Base-by-base conservation (phyloP, 2,797 vertebrate genomes). In the Platyrinchus mystaceus region DNA sequence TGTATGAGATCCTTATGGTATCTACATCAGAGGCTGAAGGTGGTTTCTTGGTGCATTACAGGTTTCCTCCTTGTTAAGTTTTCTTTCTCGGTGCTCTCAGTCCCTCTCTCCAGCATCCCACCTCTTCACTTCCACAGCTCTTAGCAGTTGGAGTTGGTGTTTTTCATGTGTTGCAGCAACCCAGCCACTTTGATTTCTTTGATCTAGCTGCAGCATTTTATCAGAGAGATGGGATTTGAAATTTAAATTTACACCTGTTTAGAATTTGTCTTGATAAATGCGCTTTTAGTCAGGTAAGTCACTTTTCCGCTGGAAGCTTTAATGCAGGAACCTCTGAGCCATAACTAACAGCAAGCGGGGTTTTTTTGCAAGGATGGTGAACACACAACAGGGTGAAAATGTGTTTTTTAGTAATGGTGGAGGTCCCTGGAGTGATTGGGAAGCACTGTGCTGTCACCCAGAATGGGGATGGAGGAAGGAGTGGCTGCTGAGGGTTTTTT, bases 1-100 rank as follows among this genome's bases (percentile, higher is more conserved):
- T 19, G 0, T 5, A 5, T 1, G 9, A 69, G 34, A 24, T 66
- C 44, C 30, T 71, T 15, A 2, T 0, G 2, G 21, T 34, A 3
- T 34, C 55, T 47, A 1, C 44, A 63, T 2, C 34, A 37, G 41
- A 64, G 67, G 26, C 37, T 77, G 64, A 6, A 32, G 36, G 62
- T 63, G 49, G 1, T 43, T 70, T 67, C 23, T 28, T 39, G 20
- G 10, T 10, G 32, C 15, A 28, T 74, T 56, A 15, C 46, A 58
- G 50, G 17, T 66, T 47, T 83, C 28, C 11, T 88, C 5, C 30
- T 24, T 20, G 17, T 30, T 22, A 56, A 27, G 24, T 50, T 85
- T 85, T 62, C 19, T 19, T 68, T 46, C 58, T 87, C 58, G 32
- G 44, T 32, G 34, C 67, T 67, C n/a, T 46, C 55, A 68, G 67